phyloP scores from a whole-genome alignment of 2,888 invertebrate genomes.

The Petrolisthes cinctipes region DNA sequence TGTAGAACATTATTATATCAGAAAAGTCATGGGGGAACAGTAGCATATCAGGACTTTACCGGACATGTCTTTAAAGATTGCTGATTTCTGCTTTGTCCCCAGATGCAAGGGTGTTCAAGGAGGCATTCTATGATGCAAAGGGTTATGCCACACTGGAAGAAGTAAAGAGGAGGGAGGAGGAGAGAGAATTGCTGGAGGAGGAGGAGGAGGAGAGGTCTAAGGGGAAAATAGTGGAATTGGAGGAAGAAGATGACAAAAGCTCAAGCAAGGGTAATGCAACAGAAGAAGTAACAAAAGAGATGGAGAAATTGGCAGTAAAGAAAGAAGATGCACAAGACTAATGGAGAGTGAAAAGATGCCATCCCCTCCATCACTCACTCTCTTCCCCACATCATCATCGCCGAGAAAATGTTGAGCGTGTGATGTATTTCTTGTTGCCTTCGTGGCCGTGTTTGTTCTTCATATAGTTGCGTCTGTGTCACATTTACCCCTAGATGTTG shows the following conservation, averaged over 20 bases:
- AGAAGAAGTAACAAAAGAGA: slow-evolving; percentile 27
- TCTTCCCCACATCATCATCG: not conserved
- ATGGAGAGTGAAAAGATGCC: too few species aligned
- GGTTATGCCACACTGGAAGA: slow-evolving; percentile 47
- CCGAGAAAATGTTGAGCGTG: not conserved
- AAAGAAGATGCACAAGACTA: not conserved
- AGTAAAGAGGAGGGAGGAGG: slow-evolving; percentile 39
- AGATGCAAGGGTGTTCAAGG: slow-evolving; percentile 62
- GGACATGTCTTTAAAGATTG: not conserved
- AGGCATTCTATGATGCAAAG: slow-evolving; percentile 56
- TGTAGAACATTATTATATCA: not conserved
- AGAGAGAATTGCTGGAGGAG: slow-evolving; percentile 28
- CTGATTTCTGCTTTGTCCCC: not conserved
- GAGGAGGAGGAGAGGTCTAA: not conserved
- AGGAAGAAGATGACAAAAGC: not conserved
- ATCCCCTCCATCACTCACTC: not conserved
- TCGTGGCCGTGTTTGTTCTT: too few species aligned
- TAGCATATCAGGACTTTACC: not conserved
- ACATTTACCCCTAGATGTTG: too few species aligned
- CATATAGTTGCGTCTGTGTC: too few species aligned
- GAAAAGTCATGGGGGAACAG: not conserved
- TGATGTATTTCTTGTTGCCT: not conserved
- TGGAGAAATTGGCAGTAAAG: slow-evolving; percentile 26
- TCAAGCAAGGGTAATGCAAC: not conserved
- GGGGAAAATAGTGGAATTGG: not conserved